Conservation (phyloP, 2,113 vertebrate genomes). For the Phyllostomus hastatus region DNA sequence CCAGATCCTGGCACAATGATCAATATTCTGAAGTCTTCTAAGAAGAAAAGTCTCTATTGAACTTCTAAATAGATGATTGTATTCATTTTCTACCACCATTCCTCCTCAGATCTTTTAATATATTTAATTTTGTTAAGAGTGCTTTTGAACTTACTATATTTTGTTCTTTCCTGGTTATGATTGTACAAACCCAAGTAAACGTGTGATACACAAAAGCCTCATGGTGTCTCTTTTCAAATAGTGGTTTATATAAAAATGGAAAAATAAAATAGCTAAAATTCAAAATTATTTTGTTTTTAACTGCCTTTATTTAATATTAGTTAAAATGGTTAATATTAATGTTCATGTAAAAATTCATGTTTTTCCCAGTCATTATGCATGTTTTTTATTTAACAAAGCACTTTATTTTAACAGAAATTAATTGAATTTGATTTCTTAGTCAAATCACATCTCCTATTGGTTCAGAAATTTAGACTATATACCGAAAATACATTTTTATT, state of each 20-base stretch:
- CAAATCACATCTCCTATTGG: not conserved
- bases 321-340: slow-evolving; percentile 24
- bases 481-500: not conserved
- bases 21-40: slow-evolving; percentile 55
- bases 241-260: not conserved
- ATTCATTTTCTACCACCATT: slow-evolving; percentile 35
- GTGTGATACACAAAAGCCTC: not conserved
- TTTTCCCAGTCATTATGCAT: not conserved
- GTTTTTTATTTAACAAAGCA: not conserved
- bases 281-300: slow-evolving; percentile 31
- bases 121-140: slow-evolving; percentile 26
- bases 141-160: slow-evolving; percentile 22
- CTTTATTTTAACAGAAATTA: slow-evolving; percentile 10
- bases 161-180: slow-evolving; percentile 17
- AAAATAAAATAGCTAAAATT: slow-evolving; percentile 20
- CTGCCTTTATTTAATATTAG: slow-evolving; percentile 20
- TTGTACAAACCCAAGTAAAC: not conserved
- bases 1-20: slow-evolving; percentile 44
- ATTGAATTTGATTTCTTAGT: not conserved
- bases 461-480: not conserved
- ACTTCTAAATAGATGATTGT: slow-evolving; percentile 23
- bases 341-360: not conserved
- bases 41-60: not conserved
- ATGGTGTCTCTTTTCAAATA: not conserved
- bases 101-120: not conserved